Evolutionary conservation across 2,888 invertebrate genomes (phyloP).

Genomic region (Parnassius mnemosyne): DNA sequence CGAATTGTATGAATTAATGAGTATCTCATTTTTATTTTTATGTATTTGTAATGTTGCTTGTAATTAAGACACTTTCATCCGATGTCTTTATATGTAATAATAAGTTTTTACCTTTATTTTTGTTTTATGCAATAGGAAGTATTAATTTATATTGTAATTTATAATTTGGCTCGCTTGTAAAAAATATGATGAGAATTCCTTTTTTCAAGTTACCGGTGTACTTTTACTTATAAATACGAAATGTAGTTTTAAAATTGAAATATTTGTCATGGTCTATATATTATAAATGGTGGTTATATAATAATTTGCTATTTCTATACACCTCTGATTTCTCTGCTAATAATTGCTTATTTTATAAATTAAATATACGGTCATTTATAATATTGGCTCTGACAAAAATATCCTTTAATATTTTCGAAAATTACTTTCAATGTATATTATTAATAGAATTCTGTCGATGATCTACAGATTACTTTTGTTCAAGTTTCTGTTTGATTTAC

Average conservation of each 20-base stretch:
- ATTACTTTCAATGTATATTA: not conserved
- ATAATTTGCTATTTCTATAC: conserved; percentile 1
- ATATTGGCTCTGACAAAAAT: conserved; percentile 23
- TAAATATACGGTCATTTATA: conserved; percentile 28
- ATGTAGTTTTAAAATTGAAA: conserved; percentile 4
- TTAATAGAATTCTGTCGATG: no score
- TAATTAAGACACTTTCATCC: conserved; percentile 51
- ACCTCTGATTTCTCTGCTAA: not conserved
- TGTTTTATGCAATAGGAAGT: conserved; percentile 46
- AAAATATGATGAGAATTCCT: not conserved
- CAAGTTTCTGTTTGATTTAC: not conserved
- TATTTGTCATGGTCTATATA: conserved; percentile 5
- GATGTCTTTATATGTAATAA: conserved; percentile 51
- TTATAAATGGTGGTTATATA: not conserved
- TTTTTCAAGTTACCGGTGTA: conserved; percentile 40
- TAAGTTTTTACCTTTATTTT: conserved; percentile 50
- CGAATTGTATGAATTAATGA: conserved; percentile 45
- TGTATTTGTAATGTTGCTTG: conserved; percentile 45
- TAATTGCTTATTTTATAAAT: conserved; percentile 2
- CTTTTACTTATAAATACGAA: conserved; percentile 11
- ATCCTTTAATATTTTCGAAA: not conserved
- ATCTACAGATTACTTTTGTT: not conserved
- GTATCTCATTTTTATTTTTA: conserved; percentile 47
- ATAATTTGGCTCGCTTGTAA: conserved; percentile 15
- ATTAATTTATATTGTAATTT: conserved; percentile 48